Evolutionary conservation across 2,797 vertebrate species (phyloP).

Genomic region (Eulemur coronatus): DNA sequence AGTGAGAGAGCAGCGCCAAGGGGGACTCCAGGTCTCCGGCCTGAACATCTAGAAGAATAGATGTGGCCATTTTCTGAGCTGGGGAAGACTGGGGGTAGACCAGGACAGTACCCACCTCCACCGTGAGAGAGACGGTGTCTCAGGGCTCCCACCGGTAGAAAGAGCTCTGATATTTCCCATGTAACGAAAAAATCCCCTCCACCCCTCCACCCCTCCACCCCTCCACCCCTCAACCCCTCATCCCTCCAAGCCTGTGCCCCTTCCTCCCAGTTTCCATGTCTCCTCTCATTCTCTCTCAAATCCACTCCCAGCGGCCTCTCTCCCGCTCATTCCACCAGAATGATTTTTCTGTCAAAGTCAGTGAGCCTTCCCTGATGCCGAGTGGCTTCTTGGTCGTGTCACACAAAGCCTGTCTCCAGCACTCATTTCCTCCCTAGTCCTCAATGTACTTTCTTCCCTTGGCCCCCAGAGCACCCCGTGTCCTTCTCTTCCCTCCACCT

Average conservation of each 20-base stretch:
- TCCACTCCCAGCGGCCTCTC: not conserved
- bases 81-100: not conserved
- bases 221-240: not conserved
- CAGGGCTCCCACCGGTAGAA: too few species aligned
- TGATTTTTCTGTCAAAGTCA: too few species aligned
- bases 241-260: not conserved
- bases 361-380: fast-evolving
- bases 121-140: fast-evolving
- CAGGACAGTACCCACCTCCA: fast-evolving
- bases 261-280: not conserved
- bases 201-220: not conserved
- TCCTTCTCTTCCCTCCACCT: not conserved
- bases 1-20: fast-evolving
- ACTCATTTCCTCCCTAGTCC: fast-evolving
- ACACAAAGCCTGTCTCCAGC: fast-evolving
- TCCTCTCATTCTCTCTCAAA: not conserved
- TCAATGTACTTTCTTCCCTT: not conserved
- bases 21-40: not conserved
- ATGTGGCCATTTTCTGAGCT: not conserved
- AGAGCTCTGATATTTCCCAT: not conserved
- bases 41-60: not conserved
- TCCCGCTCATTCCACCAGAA: fast-evolving
- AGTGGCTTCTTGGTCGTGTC: not conserved
- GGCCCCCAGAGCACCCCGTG: not conserved
- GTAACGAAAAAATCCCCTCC: not conserved